Percentiles rank a stretch among this genome's conserved stretches.
Conservation (phyloP, 2,797 vertebrate species). For the Fundulus diaphanus region DNA sequence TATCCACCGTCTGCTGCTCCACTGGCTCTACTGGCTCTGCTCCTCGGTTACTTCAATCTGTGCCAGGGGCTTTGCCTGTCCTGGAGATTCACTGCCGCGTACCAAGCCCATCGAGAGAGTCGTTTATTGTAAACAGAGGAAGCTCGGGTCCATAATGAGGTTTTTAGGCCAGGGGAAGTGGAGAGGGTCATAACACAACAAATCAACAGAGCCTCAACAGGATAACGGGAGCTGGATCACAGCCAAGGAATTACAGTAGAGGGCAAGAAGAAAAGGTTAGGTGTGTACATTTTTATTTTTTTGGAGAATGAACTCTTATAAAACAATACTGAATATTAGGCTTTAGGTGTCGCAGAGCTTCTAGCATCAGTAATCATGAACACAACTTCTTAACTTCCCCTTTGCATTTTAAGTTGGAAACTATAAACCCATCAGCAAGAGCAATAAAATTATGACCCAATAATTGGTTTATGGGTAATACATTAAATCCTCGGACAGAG, state of each 20-base stretch:
- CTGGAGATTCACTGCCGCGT: slow-evolving; percentile 47
- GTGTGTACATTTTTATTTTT: slow-evolving; percentile 15
- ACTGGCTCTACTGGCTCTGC: slow-evolving; percentile 34
- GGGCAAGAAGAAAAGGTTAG: slow-evolving; percentile 8
- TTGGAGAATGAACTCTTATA: not conserved
- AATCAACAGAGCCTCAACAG: slow-evolving; percentile 31
- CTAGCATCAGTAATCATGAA: slow-evolving; percentile 13
- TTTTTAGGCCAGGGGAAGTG: slow-evolving; percentile 56
- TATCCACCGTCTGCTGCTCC: slow-evolving; percentile 56
- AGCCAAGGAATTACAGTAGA: slow-evolving; percentile 23
- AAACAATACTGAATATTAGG: slow-evolving; percentile 7
- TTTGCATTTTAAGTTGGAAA: slow-evolving; percentile 8
- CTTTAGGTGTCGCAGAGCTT: not conserved
- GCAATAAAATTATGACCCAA: slow-evolving; percentile 30
- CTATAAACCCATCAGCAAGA: slow-evolving; percentile 21
- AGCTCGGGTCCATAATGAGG: slow-evolving; percentile 51
- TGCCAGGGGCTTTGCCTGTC: slow-evolving; percentile 61
- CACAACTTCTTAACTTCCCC: not conserved
- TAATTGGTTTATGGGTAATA: slow-evolving; percentile 47
- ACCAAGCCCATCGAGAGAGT: slow-evolving; percentile 44
- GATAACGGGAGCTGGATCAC: slow-evolving; percentile 16
- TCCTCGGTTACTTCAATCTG: slow-evolving; percentile 44
- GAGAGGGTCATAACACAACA: slow-evolving; percentile 56
- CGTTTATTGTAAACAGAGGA: slow-evolving; percentile 45
- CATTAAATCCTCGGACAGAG: slow-evolving; percentile 41